phyloP scores from a whole-genome alignment of 1,140 invertebrate species.

The Gryllus bimaculatus region DNA sequence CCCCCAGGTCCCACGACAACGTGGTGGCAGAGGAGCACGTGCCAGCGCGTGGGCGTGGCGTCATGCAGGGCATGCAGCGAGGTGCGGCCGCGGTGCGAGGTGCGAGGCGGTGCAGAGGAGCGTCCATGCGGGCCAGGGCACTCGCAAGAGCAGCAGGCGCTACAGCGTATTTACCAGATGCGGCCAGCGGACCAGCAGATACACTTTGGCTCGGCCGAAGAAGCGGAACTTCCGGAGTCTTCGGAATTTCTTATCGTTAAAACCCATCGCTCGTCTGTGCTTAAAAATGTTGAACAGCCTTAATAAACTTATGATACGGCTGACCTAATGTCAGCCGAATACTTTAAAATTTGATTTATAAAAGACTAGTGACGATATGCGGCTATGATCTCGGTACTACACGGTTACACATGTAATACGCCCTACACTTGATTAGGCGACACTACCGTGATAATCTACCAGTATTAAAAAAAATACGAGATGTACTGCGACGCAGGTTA shows the following conservation, averaged over 20 bases:
- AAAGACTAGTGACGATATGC: not conserved
- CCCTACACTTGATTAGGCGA: too few species aligned
- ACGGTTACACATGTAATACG: too few species aligned
- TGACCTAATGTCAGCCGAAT: not conserved
- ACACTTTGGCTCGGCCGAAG: slow-evolving; percentile 52
- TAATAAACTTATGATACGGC: not conserved
- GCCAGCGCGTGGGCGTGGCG: not conserved
- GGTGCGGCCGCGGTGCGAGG: not conserved
- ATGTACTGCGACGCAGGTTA: not conserved
- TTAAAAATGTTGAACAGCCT: not conserved
- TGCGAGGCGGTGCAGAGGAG: too few species aligned
- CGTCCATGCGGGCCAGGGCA: too few species aligned
- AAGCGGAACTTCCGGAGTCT: slow-evolving; percentile 47
- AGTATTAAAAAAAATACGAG: not conserved
- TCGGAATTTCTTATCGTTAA: slow-evolving; percentile 47
- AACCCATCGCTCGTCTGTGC: slow-evolving; percentile 28
- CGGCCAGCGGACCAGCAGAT: slow-evolving; percentile 49
- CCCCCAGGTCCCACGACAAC: not conserved
- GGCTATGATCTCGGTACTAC: not conserved
- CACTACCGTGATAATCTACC: too few species aligned
- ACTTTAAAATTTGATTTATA: not conserved
- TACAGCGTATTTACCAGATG: slow-evolving; percentile 40
- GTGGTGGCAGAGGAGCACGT: not conserved
- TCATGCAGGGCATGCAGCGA: not conserved
- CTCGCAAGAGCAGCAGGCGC: not conserved